Percentiles rank a stretch among this genome's conserved stretches.
Evolutionary conservation across 1,140 invertebrate genomes (phyloP).

Genomic region (Dufourea novaeangliae): DNA sequence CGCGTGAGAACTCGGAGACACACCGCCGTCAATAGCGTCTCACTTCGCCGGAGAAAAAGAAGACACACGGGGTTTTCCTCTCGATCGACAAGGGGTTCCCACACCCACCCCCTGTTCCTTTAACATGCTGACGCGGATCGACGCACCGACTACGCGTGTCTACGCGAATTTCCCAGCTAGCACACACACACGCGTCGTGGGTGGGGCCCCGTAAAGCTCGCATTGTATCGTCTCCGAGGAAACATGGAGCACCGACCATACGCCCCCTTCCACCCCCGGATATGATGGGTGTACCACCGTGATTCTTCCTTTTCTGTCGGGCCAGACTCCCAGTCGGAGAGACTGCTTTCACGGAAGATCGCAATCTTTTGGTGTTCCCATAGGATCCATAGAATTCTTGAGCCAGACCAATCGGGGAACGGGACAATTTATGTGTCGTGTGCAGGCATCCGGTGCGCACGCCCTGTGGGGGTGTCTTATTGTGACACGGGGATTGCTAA

Average conservation of each 20-base stretch:
- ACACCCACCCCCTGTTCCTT: background rate
- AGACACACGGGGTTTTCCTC: background rate
- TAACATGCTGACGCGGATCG: constrained; percentile 32
- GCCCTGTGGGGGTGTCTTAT: background rate
- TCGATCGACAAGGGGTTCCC: background rate
- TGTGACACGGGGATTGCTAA: constrained; percentile 13
- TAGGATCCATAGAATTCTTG: constrained; percentile 37
- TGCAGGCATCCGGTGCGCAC: constrained; percentile 17
- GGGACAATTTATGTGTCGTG: constrained; percentile 48
- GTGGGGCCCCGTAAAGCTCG: constrained; percentile 26
- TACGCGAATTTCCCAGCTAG: constrained; percentile 24
- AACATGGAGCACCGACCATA: constrained; percentile 11
- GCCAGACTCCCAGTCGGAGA: constrained; percentile 3
- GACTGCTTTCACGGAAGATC: constrained; percentile 39
- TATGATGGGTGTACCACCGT: constrained; percentile 37
- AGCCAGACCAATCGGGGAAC: constrained; percentile 29
- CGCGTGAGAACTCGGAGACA: background rate
- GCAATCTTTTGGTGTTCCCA: constrained; percentile 41
- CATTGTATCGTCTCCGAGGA: constrained; percentile 36
- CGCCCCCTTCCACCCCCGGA: constrained; percentile 11
- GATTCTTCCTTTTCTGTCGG: constrained; percentile 23
- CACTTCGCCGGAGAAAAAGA: background rate
- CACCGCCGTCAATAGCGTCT: background rate
- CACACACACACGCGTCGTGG: background rate
- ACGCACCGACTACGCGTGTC: background rate